Conservation (phyloP, 2,113 vertebrate genomes). For the Myodes glareolus region DNA sequence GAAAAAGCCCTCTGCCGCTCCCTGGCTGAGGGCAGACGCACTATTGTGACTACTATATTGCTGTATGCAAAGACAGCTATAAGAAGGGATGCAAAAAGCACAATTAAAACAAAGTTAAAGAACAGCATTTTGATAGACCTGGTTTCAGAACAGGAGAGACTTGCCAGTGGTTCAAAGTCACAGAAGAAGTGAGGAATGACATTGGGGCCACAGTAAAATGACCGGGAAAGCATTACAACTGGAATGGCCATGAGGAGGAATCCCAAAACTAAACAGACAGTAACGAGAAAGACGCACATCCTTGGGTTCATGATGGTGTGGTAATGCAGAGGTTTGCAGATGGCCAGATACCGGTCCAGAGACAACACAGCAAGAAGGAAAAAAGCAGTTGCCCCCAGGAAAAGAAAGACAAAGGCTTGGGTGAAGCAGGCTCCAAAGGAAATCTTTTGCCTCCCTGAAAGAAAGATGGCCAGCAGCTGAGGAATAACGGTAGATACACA, state of each 20-base stretch:
- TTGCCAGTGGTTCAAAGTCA: slow-evolving; percentile 9
- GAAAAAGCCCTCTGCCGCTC: slow-evolving; percentile 39
- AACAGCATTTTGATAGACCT: background rate
- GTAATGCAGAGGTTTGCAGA: slow-evolving; percentile 63
- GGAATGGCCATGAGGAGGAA: background rate
- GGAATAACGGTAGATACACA: slow-evolving; percentile 37
- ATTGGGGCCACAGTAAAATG: slow-evolving; percentile 11
- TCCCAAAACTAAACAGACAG: background rate
- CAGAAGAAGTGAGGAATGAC: slow-evolving; percentile 56
- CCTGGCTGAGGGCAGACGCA: background rate
- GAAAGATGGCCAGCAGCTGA: slow-evolving; percentile 20
- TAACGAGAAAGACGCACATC: background rate
- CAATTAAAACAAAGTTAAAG: background rate
- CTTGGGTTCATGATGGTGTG: slow-evolving; percentile 44
- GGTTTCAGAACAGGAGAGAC: slow-evolving; percentile 48
- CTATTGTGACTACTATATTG: background rate
- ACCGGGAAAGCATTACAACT: background rate
- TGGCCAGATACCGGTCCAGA: slow-evolving; percentile 55
- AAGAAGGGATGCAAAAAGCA: background rate
- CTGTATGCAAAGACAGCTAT: background rate
- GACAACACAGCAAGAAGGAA: slow-evolving; percentile 45
- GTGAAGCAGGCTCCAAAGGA: slow-evolving; percentile 35
- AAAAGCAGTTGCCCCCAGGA: slow-evolving; percentile 17
- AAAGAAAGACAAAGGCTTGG: slow-evolving; percentile 15
- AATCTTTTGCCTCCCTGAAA: background rate